Base-by-base conservation (phyloP, 2,113 vertebrate genomes). In the Albula goreensis region DNA sequence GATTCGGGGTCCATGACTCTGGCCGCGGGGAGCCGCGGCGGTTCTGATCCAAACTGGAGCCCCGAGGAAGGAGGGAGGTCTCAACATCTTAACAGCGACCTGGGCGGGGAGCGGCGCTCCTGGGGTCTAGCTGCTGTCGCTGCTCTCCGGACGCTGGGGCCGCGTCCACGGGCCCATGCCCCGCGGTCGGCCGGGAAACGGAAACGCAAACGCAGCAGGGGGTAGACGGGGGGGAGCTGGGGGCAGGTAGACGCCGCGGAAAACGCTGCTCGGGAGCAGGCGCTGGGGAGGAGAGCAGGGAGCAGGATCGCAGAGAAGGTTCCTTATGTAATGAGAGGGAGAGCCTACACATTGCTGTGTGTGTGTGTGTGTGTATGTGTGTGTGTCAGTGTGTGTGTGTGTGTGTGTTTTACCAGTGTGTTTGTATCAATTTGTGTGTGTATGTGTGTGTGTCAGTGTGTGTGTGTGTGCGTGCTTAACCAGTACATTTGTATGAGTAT, bases 81-180 rank as follows among this genome's bases (percentile, higher is more conserved):
- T 98, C 97, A 97, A 96, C 98, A 99, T 98, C 96, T 98, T 98
- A 98, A 97, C 97, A 97, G 94, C 94, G 31, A 95, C 95, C 93
- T 89, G 91, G 92, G 91, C 91, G 92, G 93, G 94, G 91, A 89
- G 93, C 92, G 92, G 92, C 91, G 93, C 92, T 94, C 92, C 92
- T 92, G 93, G 94, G 90, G 91, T 93, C 94, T 91, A 91, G 90
- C 51, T 88, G 88, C 86, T 49, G 92, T 93, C 92, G 93, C 86
- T 41, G 31, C 31, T 41, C 31, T 41, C 31, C 31, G 31, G 31
- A 41, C 31, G 31, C 31, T 41, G 31, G 31, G 31, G 91, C 91
- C 88, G 92, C 92, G 94, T 85, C 83, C 66, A 77, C 92, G 92
- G 91, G 94, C 93, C 92, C 92, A 92, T 90, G 91, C 84, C 90